These are phyloP conservation scores for Cyclargus thomasi DNA, from an alignment of 1,140 invertebrate genomes.

Conservation along the genomic window DNA sequence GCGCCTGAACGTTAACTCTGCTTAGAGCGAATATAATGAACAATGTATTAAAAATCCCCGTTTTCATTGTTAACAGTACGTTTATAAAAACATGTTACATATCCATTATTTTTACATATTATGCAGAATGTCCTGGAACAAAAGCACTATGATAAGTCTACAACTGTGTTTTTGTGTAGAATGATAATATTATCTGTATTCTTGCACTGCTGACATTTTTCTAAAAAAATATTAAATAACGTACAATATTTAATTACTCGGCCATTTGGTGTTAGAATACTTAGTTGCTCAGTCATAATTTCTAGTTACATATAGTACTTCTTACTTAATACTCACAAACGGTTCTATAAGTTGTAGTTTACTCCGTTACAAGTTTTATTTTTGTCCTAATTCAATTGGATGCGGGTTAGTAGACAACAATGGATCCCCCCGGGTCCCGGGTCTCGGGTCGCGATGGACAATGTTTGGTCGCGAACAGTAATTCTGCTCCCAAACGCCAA, in stretches of 20 bases:
- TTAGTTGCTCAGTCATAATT: too few relatives aligned
- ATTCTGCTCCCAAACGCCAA: constrained; percentile 22
- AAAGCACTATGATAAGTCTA: neutral
- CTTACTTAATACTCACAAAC: neutral
- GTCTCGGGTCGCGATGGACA: constrained; percentile 19
- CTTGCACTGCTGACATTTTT: too few relatives aligned
- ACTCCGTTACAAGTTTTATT: constrained; percentile 34
- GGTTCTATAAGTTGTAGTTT: constrained; percentile 7
- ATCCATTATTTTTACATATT: neutral
- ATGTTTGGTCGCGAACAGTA: constrained; percentile 30
- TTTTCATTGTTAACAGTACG: constrained; percentile 10
- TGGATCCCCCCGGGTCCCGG: constrained; percentile 26
- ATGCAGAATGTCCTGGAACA: neutral
- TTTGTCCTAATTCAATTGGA: constrained; percentile 32
- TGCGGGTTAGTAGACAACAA: constrained; percentile 30
- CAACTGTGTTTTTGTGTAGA: neutral
- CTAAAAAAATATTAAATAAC: too few relatives aligned
- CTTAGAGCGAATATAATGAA: constrained; percentile 2
- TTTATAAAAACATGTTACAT: neutral
- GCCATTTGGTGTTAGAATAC: too few relatives aligned
- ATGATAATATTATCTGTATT: neutral
- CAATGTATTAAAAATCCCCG: constrained; percentile 9
- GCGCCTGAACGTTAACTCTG: neutral
- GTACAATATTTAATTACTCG: too few relatives aligned
- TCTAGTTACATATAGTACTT: neutral